phyloP scores from a whole-genome alignment of 2,797 vertebrate species.

The Bufotes viridis region DNA sequence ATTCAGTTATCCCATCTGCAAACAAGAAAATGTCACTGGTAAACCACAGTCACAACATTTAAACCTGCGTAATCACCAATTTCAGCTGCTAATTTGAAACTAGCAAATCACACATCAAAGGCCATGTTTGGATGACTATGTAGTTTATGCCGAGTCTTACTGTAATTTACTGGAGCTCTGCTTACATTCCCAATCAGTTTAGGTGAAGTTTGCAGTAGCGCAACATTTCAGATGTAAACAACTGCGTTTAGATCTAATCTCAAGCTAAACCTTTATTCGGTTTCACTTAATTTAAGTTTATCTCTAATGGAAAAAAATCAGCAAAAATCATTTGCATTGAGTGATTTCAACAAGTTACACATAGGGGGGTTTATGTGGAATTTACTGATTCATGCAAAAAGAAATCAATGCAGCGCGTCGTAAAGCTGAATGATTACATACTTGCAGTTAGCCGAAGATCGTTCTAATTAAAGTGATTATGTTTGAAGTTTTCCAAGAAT shows the following conservation, averaged over 20 bases:
- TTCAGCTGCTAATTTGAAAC: conserved; percentile 32
- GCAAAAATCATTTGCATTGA: conserved; percentile 43
- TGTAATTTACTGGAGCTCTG: conserved; percentile 50
- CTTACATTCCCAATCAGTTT: conserved; percentile 52
- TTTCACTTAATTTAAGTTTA: conserved; percentile 52
- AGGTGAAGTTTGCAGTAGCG: conserved; percentile 49
- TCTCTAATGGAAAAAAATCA: conserved; percentile 49
- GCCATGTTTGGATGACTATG: conserved; percentile 44
- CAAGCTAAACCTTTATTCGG: conserved; percentile 36
- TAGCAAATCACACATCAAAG: conserved; percentile 48
- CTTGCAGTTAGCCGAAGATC: conserved; percentile 36
- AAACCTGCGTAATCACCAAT: conserved; percentile 41
- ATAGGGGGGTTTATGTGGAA: conserved; percentile 50
- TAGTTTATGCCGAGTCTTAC: conserved; percentile 16
- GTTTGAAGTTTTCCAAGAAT: conserved; percentile 58
- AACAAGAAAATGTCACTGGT: conserved; percentile 26
- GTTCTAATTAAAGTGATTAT: conserved; percentile 58
- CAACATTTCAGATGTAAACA: conserved; percentile 50
- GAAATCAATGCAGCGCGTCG: conserved; percentile 21
- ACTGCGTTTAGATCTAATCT: conserved; percentile 27
- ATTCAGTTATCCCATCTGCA: conserved; percentile 34
- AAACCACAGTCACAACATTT: conserved; percentile 35
- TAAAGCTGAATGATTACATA: conserved; percentile 54
- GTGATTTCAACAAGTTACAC: conserved; percentile 50
- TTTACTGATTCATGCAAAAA: conserved; percentile 33